Percentiles rank a stretch among this genome's conserved stretches.
Conservation (phyloP, 1,140 invertebrate species). For the Neodiprion pinetum region DNA sequence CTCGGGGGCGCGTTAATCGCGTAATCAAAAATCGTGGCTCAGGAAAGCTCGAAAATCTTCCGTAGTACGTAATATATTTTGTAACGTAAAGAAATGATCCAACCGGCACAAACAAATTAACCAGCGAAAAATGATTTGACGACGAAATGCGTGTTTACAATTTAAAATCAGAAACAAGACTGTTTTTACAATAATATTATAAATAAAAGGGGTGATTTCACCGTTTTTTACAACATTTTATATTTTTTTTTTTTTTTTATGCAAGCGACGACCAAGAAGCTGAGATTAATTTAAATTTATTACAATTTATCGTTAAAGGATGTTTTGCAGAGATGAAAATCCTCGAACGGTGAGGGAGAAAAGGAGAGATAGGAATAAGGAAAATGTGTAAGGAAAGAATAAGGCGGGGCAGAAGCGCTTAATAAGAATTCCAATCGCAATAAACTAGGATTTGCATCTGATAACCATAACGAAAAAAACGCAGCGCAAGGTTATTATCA, state of each 20-base stretch:
- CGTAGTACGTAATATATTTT: too few relatives aligned
- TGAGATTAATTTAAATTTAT: slow-evolving; percentile 19
- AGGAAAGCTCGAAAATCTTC: too few relatives aligned
- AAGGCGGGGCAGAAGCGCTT: slow-evolving; percentile 25
- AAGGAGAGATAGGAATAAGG: slow-evolving; percentile 5
- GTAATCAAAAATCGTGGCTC: background rate
- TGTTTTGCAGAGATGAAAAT: slow-evolving; percentile 30
- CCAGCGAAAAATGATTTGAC: too few relatives aligned
- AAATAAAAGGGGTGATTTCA: too few relatives aligned
- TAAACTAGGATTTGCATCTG: slow-evolving; percentile 60
- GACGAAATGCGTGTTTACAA: too few relatives aligned
- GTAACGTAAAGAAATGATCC: too few relatives aligned
- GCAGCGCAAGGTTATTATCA: slow-evolving; percentile 47
- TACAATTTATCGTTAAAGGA: background rate
- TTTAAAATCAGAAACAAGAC: too few relatives aligned
- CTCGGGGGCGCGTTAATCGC: background rate
- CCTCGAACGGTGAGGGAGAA: slow-evolving; percentile 30
- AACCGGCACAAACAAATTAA: too few relatives aligned
- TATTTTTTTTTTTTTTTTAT: slow-evolving; percentile 17
- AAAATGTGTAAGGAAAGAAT: slow-evolving; percentile 8
- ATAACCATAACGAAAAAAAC: slow-evolving; percentile 55
- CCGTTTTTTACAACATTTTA: background rate
- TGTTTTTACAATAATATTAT: too few relatives aligned
- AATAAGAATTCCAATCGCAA: slow-evolving; percentile 60
- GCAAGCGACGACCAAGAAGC: slow-evolving; percentile 6